Evolutionary conservation across 2,797 vertebrate genomes (phyloP), one percentile per base, ranked within the genome.

Genomic region (Dendrocincla tyrannina): DNA sequence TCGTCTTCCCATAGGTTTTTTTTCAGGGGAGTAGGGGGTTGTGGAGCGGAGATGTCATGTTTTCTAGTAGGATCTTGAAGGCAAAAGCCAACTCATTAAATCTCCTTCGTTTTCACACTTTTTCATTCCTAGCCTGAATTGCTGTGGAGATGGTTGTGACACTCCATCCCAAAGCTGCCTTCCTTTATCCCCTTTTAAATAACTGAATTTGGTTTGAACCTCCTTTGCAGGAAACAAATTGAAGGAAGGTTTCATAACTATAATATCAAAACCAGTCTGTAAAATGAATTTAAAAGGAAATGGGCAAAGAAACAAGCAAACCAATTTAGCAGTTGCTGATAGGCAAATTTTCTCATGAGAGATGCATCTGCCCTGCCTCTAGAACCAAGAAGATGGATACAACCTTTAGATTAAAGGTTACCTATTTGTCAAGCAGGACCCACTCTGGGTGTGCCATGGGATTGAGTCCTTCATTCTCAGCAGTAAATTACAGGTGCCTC

Each of bases 21-120:
- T 62, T 30, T 25, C 0, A 2, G 12, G 4, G 2, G 5, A 14
- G 11, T 2, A 11, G 50, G 10, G 50, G 15, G 15, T 50, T 15
- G 3, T 13, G 3, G 19, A 60, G 5, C 9, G 5, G 10, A 11
- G 6, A 13, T 11, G 9, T 11, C 18, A 44, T 7, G 5, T 3
- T 82, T 88, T 81, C n/a, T 73, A 18, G 4, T 17, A 39, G 11
- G 32, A 41, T 7, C 3, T 64, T 69, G 28, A 78, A 55, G 17
- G 32, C 7, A 73, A 67, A 89, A 89, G 0, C 2, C 24, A 85
- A 7, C 2, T 24, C 7, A 12, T 37, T 20, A 87, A 28, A 79
- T 52, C 4, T 53, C 13, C 24, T 25, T 23, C 3, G 35, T 82
- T 79, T 52, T 23, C 13, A 23, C 2, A 11, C 1, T 49, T 60